Evolutionary conservation across 2,797 vertebrate species (phyloP), one percentile per base, ranked within the genome.

Genomic region (Acrossocheilus wenchowensis): DNA sequence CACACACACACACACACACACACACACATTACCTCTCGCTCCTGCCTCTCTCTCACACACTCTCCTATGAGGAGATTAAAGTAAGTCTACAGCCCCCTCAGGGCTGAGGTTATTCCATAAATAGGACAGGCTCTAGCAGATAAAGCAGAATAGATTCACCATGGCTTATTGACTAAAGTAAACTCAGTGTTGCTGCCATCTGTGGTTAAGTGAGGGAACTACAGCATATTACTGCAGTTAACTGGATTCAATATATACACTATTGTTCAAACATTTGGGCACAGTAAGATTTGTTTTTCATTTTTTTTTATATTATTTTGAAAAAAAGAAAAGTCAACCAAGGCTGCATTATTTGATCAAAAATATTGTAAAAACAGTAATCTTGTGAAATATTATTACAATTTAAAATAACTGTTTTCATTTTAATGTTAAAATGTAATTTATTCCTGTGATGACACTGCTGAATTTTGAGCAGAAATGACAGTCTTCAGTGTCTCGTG

Each of bases 131-230:
- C 36, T 79, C 43, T 77, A 17, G 34, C 30, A 79, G 66, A 36
- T 72, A 72, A 60, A 78, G 75, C 50, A 52, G 52, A 39, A 50
- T 52, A 23, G 81, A 64, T 89, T 64, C 12, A 30, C 10, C 11
- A 5, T 41, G 64, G 75, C 50, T 48, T 26, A 54, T 62, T 50
- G 43, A 64, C 39, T 34, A 15, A 43, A 78, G 21, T 15, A 11
- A 60, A 36, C 11, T 50, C 6, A 0, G 11, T 57, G 89, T 48
- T 90, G 69, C 88, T 91, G 87, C 91, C 87, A 88, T 91, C 6
- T 90, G 81, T 92, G 92, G 92, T 75, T 36, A 21, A 82, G 57
- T 6, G 0, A 1, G 1, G 82, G 52, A 90, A 89, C 68, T 92
- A 57, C 89, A 62, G 2, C 9, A 86, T 1, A 2, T 1, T 34